Conservation (phyloP, 2,113 vertebrate species). For the Eublepharis macularius region DNA sequence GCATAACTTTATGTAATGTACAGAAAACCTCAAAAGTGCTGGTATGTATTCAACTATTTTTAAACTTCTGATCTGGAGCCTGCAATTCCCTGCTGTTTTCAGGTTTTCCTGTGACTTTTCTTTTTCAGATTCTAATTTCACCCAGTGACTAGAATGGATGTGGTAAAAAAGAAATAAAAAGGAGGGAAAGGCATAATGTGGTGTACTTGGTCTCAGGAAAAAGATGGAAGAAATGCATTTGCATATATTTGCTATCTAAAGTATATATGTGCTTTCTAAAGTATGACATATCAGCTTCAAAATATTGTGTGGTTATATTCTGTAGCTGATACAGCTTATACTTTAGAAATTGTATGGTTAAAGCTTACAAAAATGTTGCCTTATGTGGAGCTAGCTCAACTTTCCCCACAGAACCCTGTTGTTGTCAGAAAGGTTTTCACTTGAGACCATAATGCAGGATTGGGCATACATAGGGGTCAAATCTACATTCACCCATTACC, state of each 20-base stretch:
- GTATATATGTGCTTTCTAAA: constrained; percentile 20
- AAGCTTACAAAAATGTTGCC: constrained; percentile 39
- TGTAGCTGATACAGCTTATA: too few species aligned
- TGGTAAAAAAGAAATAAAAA: neutral
- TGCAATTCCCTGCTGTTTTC: neutral
- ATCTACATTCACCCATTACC: too few species aligned
- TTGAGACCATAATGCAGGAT: constrained; percentile 34
- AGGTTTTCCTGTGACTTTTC: neutral
- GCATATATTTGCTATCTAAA: neutral
- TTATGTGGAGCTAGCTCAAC: constrained; percentile 37
- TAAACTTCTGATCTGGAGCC: neutral
- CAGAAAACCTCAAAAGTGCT: constrained; percentile 15
- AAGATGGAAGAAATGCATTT: constrained; percentile 7
- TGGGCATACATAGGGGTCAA: too few species aligned
- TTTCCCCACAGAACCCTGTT: constrained; percentile 23
- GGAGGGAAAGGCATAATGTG: neutral
- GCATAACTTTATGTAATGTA: neutral
- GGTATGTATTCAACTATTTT: neutral
- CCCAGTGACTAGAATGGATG: neutral
- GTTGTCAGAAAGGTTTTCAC: constrained; percentile 43
- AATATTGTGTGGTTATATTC: neutral
- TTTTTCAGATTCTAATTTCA: constrained; percentile 1
- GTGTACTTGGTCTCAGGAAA: neutral
- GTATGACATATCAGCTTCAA: constrained; percentile 20
- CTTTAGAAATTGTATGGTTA: too few species aligned